A percentile compares a stretch with the other conserved stretches of the same genome.
phyloP scores from a whole-genome alignment of 2,113 vertebrate species.

The Atlantisia rogersi region DNA sequence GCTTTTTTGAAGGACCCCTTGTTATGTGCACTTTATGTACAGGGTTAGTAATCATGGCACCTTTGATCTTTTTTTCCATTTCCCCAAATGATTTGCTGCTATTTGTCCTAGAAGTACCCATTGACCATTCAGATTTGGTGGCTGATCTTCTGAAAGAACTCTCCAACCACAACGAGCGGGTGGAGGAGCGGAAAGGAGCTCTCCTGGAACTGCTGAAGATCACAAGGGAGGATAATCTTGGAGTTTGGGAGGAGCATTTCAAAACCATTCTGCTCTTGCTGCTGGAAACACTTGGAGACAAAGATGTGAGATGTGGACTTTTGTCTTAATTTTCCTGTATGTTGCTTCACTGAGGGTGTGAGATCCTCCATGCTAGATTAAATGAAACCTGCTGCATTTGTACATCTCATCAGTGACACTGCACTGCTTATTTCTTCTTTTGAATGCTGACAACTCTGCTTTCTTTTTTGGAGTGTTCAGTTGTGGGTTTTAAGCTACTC shows the following conservation, averaged over 20 bases:
- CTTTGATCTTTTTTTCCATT: not conserved
- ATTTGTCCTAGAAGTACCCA: conserved; percentile 76
- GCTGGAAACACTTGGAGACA: conserved; percentile 95
- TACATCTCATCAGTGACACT: not conserved
- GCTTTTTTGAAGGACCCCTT: fast-evolving
- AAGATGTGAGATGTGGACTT: conserved; percentile 85
- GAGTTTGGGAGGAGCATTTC: conserved; percentile 98
- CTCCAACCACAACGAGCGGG: conserved; percentile 96
- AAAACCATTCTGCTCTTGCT: conserved; percentile 96
- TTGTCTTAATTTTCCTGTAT: not conserved
- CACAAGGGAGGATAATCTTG: conserved; percentile 91
- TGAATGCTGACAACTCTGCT: not conserved
- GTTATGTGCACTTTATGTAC: not conserved
- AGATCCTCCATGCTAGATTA: not conserved
- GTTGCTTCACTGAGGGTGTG: not conserved
- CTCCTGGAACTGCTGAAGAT: conserved; percentile 96
- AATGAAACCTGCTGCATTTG: not conserved
- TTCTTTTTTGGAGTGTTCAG: not conserved
- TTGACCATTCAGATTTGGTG: conserved; percentile 93
- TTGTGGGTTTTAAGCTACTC: not conserved
- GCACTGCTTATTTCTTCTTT: not conserved
- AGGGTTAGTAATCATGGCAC: not conserved
- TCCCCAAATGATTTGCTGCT: conserved; percentile 22
- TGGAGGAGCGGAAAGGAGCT: conserved; percentile 92
- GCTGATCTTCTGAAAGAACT: conserved; percentile 96